phyloP scores from a whole-genome alignment of 2,797 vertebrate species.

The Macropus fuliginosus region DNA sequence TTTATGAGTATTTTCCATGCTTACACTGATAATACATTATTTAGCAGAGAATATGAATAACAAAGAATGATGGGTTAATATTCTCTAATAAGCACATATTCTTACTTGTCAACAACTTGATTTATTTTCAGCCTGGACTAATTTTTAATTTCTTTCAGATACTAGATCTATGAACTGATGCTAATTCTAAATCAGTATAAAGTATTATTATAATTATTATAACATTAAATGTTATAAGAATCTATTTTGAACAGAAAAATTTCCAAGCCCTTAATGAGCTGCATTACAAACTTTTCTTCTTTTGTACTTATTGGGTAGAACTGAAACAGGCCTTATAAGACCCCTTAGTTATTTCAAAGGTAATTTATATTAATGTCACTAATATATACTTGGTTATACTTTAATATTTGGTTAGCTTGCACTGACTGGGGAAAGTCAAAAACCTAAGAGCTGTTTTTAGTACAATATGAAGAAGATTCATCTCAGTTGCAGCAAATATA shows the following conservation, averaged over 20 bases:
- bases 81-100: neutral
- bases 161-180: neutral
- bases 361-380: neutral
- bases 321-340: neutral
- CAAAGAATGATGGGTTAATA: neutral
- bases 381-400: neutral
- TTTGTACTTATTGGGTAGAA: neutral
- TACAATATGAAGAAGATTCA: neutral
- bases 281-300: neutral
- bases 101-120: neutral
- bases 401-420: neutral
- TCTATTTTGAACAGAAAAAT: neutral
- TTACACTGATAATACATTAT: neutral
- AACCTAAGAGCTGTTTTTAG: neutral
- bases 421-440: neutral
- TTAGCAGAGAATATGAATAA: neutral
- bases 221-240: neutral
- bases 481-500: neutral
- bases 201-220: neutral
- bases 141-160: neutral
- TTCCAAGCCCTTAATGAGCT: neutral
- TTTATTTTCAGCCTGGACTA: neutral
- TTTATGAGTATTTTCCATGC: neutral
- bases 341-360: neutral
- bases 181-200: neutral